phyloP scores from a whole-genome alignment of 1,140 invertebrate genomes.

The Papilio aristodemus region DNA sequence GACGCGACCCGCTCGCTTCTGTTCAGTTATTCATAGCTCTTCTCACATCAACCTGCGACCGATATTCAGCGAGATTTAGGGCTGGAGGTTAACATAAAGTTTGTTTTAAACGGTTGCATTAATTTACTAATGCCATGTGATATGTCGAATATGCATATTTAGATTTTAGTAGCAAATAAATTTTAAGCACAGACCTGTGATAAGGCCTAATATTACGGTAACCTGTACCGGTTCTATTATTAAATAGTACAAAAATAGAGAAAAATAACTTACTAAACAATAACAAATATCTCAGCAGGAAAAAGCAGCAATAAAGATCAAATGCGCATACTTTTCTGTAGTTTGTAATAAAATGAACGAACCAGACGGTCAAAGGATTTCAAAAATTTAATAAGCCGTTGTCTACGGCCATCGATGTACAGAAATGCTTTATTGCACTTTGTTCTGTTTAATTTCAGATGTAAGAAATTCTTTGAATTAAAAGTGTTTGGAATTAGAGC shows the following conservation, averaged over 20 bases:
- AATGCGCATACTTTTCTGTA: not conserved
- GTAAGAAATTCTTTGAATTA: not conserved
- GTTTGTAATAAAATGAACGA: constrained; percentile 2
- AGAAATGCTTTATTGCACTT: constrained; percentile 15
- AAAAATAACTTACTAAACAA: not conserved
- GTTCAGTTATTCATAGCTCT: not conserved
- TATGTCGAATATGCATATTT: not conserved
- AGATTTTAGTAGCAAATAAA: not conserved
- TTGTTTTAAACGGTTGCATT: not conserved
- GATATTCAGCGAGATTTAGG: constrained; percentile 7
- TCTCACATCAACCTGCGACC: constrained; percentile 10
- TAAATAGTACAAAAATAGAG: not conserved
- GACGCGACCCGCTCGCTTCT: not conserved
- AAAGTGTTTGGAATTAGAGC: too few relatives aligned
- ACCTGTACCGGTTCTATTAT: too few relatives aligned
- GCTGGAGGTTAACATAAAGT: constrained; percentile 4
- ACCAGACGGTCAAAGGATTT: constrained; percentile 11
- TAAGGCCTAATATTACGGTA: too few relatives aligned
- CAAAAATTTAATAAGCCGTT: constrained; percentile 13
- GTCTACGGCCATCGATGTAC: not conserved
- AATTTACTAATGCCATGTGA: not conserved
- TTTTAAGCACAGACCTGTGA: too few relatives aligned
- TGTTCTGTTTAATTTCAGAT: not conserved
- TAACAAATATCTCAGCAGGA: not conserved
- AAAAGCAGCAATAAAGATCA: not conserved